Evolutionary conservation across 1,140 invertebrate species (phyloP).

Genomic region (Hycleus phaleratus): DNA sequence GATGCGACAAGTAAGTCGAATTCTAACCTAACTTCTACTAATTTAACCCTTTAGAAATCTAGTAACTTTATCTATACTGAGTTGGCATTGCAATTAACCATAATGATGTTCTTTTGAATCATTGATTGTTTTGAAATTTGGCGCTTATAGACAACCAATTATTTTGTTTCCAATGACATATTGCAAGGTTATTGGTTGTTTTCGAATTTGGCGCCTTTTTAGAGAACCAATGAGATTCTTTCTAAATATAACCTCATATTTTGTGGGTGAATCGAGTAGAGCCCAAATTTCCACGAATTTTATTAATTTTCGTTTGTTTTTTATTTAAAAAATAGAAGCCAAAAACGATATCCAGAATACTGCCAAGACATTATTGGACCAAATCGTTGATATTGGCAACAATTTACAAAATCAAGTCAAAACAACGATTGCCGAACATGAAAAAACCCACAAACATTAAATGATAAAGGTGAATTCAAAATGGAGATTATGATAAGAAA

Average conservation of each 20-base stretch:
- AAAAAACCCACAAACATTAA: constrained; percentile 12
- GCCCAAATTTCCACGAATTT: neutral
- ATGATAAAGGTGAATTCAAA: no score
- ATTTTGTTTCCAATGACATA: neutral
- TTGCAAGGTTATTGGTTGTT: no score
- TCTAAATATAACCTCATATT: no score
- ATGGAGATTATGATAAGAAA: no score
- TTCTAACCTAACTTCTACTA: no score
- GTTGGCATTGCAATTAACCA: neutral
- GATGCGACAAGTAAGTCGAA: constrained; percentile 26
- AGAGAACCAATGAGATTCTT: no score
- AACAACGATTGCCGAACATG: constrained; percentile 12
- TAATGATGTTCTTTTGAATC: neutral
- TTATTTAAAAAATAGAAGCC: constrained; percentile 20
- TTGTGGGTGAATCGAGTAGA: no score
- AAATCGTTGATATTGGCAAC: constrained; percentile 23
- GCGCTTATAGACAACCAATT: neutral
- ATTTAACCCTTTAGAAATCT: no score
- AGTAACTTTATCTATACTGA: no score
- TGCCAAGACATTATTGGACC: constrained; percentile 22
- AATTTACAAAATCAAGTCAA: constrained; percentile 23
- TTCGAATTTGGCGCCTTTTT: no score
- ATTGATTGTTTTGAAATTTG: no score
- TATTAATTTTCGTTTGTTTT: neutral
- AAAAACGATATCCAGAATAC: constrained; percentile 24